A percentile compares a stretch with the other conserved stretches of the same genome.
Conservation (phyloP, 2,797 vertebrate genomes). For the Coccyzus lansbergi region DNA sequence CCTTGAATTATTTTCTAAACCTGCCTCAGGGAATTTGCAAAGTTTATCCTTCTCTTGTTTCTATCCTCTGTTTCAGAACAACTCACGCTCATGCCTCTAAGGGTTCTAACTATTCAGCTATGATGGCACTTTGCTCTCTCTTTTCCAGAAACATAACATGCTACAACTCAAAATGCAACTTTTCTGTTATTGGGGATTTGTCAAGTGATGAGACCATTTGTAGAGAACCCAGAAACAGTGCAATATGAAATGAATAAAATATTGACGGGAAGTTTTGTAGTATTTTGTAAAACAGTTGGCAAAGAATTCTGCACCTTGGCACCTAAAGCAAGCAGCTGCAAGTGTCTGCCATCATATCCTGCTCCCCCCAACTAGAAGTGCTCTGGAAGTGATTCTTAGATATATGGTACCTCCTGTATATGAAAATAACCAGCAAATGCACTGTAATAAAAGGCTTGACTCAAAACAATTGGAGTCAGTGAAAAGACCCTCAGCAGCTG, state of each 20-base stretch:
- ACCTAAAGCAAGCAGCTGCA: neutral
- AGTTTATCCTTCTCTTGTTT: neutral
- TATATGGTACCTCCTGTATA: accelerated
- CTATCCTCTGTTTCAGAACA: neutral
- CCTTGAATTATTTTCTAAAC: neutral
- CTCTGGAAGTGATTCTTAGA: neutral
- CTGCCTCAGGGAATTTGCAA: neutral
- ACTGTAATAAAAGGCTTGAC: neutral
- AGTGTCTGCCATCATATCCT: neutral
- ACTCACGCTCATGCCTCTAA: neutral
- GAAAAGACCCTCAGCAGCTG: neutral
- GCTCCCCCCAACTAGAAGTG: neutral
- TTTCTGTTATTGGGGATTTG: neutral
- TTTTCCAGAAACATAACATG: neutral
- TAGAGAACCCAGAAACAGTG: neutral
- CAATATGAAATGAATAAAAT: neutral
- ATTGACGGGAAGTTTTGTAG: accelerated
- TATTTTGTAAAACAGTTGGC: neutral
- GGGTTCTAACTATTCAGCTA: neutral
- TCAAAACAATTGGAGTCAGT: neutral
- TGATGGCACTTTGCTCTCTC: accelerated
- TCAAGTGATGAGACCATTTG: neutral
- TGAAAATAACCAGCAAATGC: neutral
- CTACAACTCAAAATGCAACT: neutral
- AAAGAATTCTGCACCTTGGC: neutral